Evolutionary conservation across 2,888 invertebrate species (phyloP), one percentile per base, ranked within the genome.

Genomic region (Rhagonycha fulva): DNA sequence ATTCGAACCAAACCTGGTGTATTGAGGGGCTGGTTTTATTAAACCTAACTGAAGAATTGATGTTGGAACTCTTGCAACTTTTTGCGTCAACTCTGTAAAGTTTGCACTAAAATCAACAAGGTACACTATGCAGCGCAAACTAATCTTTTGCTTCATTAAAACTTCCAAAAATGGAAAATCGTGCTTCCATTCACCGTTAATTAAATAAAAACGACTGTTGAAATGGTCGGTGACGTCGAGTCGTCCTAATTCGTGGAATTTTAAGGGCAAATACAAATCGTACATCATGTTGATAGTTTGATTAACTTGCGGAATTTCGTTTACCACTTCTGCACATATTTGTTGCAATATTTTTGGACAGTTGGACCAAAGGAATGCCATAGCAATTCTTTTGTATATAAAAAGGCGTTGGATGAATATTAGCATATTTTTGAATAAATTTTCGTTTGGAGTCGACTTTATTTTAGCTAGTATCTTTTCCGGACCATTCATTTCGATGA

Each of bases 131-230:
- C 76, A 74, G 1, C 78, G 76, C 0, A 86, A 82, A 5, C 83
- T 84, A 19, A 83, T 81, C 60, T 80, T 75, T 61, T 81, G 76
- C 3, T 79, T 75, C 74, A 83, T 83, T 19, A 87, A 72, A 3
- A 86, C 81, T 75, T 86, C 86, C 69, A 87, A 78, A 72, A 87
- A 85, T 0, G 86, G 86, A 79, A 87, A 86, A 1, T 81, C 75
- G 12, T 73, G 14, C 74, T 73, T 80, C 84, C 84, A 84, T 14
- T 68, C 67, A 7, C 83, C 84, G 14, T 79, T 82, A 1, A 86
- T 82, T 23, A 86, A 32, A 74, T 86, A 86, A 75, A 86, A 86
- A 24, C 82, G 80, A 28, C 82, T 83, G 7, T 78, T 81, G 5
- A 86, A 69, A 75, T 81, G 83, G 72, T 86, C 85, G 0, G 82